Evolutionary conservation across 1,140 invertebrate species (phyloP).

Genomic region (Pristionchus pacificus): DNA sequence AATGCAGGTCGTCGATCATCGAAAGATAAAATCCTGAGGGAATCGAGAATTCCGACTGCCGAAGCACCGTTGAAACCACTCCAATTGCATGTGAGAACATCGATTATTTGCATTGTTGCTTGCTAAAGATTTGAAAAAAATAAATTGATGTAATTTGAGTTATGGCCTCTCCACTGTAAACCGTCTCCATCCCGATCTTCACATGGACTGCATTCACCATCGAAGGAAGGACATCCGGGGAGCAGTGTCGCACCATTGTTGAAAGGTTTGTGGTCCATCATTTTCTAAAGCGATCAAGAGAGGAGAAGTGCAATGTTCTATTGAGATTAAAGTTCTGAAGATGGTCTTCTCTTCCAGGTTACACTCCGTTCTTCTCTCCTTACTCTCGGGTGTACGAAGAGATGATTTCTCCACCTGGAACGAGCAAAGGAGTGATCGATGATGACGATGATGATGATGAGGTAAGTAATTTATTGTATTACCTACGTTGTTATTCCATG

Average conservation of each 20-base stretch:
- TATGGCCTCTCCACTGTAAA: not conserved
- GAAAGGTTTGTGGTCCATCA: no score
- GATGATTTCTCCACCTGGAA: conserved; percentile 25
- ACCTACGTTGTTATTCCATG: conserved; percentile 6
- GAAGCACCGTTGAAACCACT: not conserved
- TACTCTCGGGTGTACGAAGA: conserved; percentile 28
- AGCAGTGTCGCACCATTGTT: no score
- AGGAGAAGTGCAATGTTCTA: no score
- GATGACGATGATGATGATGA: conserved; percentile 14
- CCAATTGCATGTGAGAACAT: not conserved
- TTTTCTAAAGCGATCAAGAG: no score
- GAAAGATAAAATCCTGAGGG: not conserved
- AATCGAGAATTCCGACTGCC: not conserved
- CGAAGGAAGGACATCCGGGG: no score
- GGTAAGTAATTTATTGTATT: conserved; percentile 8
- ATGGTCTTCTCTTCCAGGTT: conserved; percentile 20
- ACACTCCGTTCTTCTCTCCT: conserved; percentile 29
- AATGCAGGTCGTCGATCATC: not conserved
- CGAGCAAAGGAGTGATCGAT: conserved; percentile 12
- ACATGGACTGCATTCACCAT: conserved; percentile 10
- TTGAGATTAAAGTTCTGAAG: no score
- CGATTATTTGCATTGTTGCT: not conserved
- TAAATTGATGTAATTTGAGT: not conserved
- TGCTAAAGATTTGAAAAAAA: not conserved
- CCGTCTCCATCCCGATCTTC: conserved; percentile 14